phyloP scores from a whole-genome alignment of 2,888 invertebrate genomes.

The Agrotis ipsilon region DNA sequence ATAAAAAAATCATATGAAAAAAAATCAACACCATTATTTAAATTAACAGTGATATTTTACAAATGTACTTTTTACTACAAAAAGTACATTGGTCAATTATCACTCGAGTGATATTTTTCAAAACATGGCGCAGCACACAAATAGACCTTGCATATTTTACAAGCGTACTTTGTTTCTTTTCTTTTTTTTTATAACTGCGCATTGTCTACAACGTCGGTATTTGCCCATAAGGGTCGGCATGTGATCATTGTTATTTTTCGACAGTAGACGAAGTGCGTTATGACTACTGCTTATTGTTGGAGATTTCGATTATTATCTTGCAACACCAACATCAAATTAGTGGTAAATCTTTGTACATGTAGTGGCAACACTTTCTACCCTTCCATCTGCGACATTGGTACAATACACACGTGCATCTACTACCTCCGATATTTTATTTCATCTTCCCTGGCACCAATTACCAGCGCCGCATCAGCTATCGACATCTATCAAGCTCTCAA shows the following conservation, averaged over 20 bases:
- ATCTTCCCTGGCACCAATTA: too few relatives aligned
- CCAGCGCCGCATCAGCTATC: too few relatives aligned
- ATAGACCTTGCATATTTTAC: constrained; percentile 49
- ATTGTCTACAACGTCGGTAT: constrained; percentile 46
- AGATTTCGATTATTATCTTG: too few relatives aligned
- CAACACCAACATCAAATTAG: too few relatives aligned
- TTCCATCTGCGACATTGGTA: too few relatives aligned
- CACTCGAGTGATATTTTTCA: constrained; percentile 28
- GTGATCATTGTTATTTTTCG: constrained; percentile 34
- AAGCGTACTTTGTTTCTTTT: constrained; percentile 6
- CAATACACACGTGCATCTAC: too few relatives aligned
- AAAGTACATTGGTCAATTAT: constrained; percentile 29
- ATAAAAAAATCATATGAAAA: constrained; percentile 35
- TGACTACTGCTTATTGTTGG: too few relatives aligned
- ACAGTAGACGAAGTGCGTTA: constrained; percentile 26
- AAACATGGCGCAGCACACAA: constrained; percentile 41
- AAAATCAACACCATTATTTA: constrained; percentile 34
- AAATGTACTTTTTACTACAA: constrained; percentile 35
- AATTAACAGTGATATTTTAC: constrained; percentile 34
- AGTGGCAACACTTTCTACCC: too few relatives aligned
- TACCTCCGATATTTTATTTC: too few relatives aligned
- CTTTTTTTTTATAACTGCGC: constrained; percentile 40
- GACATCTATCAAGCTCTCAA: too few relatives aligned
- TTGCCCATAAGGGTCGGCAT: constrained; percentile 38
- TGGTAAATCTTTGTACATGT: too few relatives aligned